Base-by-base conservation (phyloP, 2,797 vertebrate genomes). In the Microctenopoma stevenorrisi region DNA sequence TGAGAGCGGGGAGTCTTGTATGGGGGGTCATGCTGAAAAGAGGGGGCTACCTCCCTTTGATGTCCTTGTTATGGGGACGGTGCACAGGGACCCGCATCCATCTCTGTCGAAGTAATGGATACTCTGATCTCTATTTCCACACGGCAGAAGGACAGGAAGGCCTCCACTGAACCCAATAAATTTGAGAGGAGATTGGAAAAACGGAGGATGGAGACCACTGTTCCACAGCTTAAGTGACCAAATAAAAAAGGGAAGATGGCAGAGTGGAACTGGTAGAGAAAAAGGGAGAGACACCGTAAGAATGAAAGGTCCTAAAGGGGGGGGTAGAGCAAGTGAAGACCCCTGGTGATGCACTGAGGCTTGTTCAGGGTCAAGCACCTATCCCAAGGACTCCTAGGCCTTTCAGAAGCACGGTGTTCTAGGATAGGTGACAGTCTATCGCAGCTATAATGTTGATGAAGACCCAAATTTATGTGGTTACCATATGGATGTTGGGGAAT, bases 111-210 rank as follows among this genome's bases (percentile, higher is more conserved):
- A 92, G 93, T 95, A 95, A 95, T 95, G 94, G 94, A 93, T 94
- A 92, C 94, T 94, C 93, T 95, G 94, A 95, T 95, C 94, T 93
- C 94, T 93, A 94, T 95, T 95, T 94, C 91, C 93, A 92, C 91
- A 79, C 81, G 22, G 90, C 91, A 92, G 94, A 94, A 95, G 94
- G 94, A 95, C 94, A 94, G 93, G 91, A 93, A 93, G 91, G 93
- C 93, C 93, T 94, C 93, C 92, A 91, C 92, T 95, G 94, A 95
- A 95, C 94, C 94, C 94, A 94, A 95, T 95, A 95, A 95, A 95
- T 95, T 94, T 95, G 90, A 95, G 90, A 93, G 88, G 91, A 94
- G 94, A 94, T 94, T 95, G 94, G 93, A 94, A 95, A 94, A 95
- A 93, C 84, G 89, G 92, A 88, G 92, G 89, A 93, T 91, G 91